A percentile compares a stretch with the other conserved stretches of the same genome.
Conservation (phyloP, 2,797 vertebrate genomes). For the Gallirallus australis region DNA sequence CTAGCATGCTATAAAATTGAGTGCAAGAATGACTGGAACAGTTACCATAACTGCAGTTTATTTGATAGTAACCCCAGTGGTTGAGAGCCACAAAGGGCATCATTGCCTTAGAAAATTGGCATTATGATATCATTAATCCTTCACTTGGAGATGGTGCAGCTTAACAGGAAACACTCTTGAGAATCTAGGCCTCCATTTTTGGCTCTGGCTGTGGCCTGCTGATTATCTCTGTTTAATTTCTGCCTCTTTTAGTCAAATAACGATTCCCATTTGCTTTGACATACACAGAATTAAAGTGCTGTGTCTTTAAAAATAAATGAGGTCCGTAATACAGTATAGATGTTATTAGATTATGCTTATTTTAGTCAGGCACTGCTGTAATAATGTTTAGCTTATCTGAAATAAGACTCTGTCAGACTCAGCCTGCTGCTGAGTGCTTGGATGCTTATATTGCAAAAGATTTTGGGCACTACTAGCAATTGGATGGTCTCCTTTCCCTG, state of each 20-base stretch:
- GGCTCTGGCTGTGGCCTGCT: not conserved
- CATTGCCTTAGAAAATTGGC: not conserved
- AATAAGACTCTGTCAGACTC: not conserved
- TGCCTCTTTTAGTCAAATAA: not conserved
- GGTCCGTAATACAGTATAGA: not conserved
- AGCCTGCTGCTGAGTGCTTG: not conserved
- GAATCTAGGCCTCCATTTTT: not conserved
- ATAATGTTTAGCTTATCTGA: not conserved
- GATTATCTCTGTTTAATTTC: not conserved
- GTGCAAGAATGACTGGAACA: not conserved
- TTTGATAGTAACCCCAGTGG: not conserved
- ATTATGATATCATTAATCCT: not conserved
- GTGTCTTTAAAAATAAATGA: not conserved
- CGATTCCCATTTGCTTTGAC: not conserved
- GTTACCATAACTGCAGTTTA: not conserved
- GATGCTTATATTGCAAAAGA: not conserved
- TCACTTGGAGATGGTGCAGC: not conserved
- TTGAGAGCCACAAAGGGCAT: not conserved
- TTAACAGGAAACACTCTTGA: not conserved
- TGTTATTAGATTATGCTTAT: not conserved
- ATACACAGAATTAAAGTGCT: not conserved
- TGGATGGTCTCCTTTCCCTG: fast-evolving
- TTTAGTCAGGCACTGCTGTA: not conserved
- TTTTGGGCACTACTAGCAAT: fast-evolving
- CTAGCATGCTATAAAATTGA: not conserved